These are phyloP conservation scores for Rotaria sp. DNA, from an alignment of 2,888 invertebrate species.

Conservation along the genomic window DNA sequence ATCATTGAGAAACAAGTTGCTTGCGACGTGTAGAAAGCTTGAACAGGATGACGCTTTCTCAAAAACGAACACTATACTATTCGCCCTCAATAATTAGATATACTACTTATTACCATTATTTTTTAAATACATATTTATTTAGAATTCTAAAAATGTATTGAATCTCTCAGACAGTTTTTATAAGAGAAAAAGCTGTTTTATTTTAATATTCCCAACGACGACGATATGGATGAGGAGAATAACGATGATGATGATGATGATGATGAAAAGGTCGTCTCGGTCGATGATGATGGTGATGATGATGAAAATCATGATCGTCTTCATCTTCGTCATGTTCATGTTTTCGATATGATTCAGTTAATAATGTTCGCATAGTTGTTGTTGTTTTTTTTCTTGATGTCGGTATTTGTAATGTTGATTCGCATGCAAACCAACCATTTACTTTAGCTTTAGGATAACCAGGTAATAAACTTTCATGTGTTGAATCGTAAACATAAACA, in stretches of 20 bases:
- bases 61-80: too few relatives aligned
- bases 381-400: background rate
- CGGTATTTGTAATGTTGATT: background rate
- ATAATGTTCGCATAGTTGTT: background rate
- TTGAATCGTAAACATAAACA: slow-evolving; percentile 28
- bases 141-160: background rate
- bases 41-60: too few relatives aligned
- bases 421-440: slow-evolving; percentile 31
- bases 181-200: background rate
- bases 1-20: too few relatives aligned
- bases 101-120: too few relatives aligned
- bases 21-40: too few relatives aligned
- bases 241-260: background rate
- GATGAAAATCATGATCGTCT: background rate
- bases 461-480: background rate
- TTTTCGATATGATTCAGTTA: background rate
- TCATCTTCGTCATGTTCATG: background rate
- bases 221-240: background rate
- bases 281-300: slow-evolving; percentile 10
- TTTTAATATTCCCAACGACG: background rate
- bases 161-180: too few relatives aligned
- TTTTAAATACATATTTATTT: background rate
- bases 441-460: background rate
- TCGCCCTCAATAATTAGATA: too few relatives aligned
- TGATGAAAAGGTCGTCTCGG: background rate